Evolutionary conservation across 2,113 vertebrate genomes (phyloP), one percentile per base, ranked within the genome.

Genomic region (Pelecanoides urinatrix): DNA sequence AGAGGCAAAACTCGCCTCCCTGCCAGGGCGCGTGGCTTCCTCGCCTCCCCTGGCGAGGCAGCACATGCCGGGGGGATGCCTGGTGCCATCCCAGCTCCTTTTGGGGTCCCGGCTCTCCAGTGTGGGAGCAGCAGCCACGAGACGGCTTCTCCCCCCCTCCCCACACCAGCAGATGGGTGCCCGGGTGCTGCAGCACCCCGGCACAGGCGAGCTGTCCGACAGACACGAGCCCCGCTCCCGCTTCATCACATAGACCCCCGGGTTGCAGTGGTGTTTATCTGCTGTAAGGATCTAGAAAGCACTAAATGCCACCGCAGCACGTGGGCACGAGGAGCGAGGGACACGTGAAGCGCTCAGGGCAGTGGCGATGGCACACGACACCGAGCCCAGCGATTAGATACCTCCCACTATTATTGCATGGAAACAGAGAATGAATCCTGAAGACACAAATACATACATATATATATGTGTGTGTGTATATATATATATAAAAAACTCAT

Each of bases 151-250:
- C 22, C 58, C 34, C 38, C 26, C 38, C 34, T 59, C 50, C 58
- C 72, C 13, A 18, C 16, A 1, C 21, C 67, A 67, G 71, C 97
- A 97, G 95, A 97, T 93, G 92, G 95, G 66, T 88, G 62, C 52
- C 70, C 0, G 20, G 70, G 81, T 77, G 68, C 77, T 0, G 8
- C 2, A 5, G 77, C 78, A 61, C 66, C 63, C 62, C 73, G 52
- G 87, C 40, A 10, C 82, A 29, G 95, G 86, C 66, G 40, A 82
- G 85, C 84, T 78, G 92, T 85, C 95, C 96, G 97, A 87, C 92
- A 95, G 91, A 88, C 59, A 80, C 0, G 1, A 94, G 78, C 66
- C 88, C 82, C 9, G 1, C 86, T 90, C 93, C 52, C 0, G 0
- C 50, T 67, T 7, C 22, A 2, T 94, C 94, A 96, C 2, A 1